Conservation (phyloP, 2,113 vertebrate species). For the Hippocampus barbouri region DNA sequence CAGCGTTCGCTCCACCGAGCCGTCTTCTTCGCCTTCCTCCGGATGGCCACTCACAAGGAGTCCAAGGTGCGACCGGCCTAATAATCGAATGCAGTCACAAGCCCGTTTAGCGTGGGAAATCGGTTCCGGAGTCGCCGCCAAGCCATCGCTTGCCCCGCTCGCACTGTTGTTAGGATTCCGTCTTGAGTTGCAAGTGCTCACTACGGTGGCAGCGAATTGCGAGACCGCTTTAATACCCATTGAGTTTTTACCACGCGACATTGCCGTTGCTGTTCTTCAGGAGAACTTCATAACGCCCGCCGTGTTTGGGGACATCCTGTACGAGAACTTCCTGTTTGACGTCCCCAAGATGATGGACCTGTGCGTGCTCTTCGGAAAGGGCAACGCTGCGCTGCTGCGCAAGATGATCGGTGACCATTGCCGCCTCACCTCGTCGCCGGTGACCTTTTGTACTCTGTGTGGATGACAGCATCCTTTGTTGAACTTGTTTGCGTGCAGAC, state of each 20-base stretch:
- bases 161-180: too few species aligned
- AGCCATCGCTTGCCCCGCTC: too few species aligned
- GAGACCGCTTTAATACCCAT: not conserved
- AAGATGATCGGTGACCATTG: constrained; percentile 88
- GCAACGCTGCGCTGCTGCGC: constrained; percentile 84
- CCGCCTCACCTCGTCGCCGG: not conserved
- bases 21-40: constrained; percentile 88
- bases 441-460: fast-evolving
- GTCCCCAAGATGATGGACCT: constrained; percentile 97
- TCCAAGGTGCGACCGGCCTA: constrained; percentile 79
- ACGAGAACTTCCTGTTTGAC: constrained; percentile 95
- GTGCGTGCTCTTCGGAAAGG: constrained; percentile 92
- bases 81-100: not conserved
- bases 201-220: not conserved
- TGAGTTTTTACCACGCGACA: not conserved
- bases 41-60: constrained; percentile 97
- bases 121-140: too few species aligned
- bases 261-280: constrained; percentile 53
- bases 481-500: constrained; percentile 62
- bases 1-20: constrained; percentile 80
- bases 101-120: too few species aligned
- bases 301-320: constrained; percentile 93
- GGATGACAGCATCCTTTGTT: not conserved
- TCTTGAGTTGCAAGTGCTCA: too few species aligned
- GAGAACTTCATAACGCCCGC: constrained; percentile 88